Base-by-base conservation (phyloP, 1,140 invertebrate species). In the Holcopasites calliopsidis region DNA sequence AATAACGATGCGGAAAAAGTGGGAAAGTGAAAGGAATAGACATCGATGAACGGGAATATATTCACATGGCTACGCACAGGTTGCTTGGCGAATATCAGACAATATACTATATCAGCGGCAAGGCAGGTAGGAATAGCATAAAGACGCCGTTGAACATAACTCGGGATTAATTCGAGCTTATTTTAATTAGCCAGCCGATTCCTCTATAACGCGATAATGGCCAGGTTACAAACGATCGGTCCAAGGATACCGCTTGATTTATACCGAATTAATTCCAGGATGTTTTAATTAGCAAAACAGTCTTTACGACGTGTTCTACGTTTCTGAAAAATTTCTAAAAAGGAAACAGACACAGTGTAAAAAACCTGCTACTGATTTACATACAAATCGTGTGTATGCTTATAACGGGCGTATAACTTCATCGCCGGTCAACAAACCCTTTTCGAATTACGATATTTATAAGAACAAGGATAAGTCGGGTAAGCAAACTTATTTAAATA, bases 211-310 rank as follows among this genome's bases (percentile, higher is more conserved):
- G n/a, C 33, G 65, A 21, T 21, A 11, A 18, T 10, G 10, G 23
- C 13, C 49, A 26, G 28, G 28, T 31, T 55, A 28, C 23, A n/a
- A 52, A 42, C 26, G 50, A 40, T 58, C 23, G n/a, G 1, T 13
- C 38, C n/a, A 7, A 58, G 38, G 38, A 21, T 69, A 28, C 31
- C 31, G 16, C 35, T 42, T n/a, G 65, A 69, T 44, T 58, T 58
- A 58, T 47, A 33, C 31, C 26, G 18, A 69, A 58, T 69, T 69
- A 69, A 69, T 69, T 44, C 52, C 35, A 57, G 38, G 31, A 57
- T 33, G 52, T 69, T 69, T 55, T 69, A 69, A 69, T 69, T 69
- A 55, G 38, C 13, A 57, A 57, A 64, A 64, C 28, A 16, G 18
- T 49, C 31, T 57, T 57, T 44, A 44, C n/a, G 13, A 44, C 6